Base-by-base conservation (phyloP, 2,797 vertebrate species). In the Crax fasciolata region DNA sequence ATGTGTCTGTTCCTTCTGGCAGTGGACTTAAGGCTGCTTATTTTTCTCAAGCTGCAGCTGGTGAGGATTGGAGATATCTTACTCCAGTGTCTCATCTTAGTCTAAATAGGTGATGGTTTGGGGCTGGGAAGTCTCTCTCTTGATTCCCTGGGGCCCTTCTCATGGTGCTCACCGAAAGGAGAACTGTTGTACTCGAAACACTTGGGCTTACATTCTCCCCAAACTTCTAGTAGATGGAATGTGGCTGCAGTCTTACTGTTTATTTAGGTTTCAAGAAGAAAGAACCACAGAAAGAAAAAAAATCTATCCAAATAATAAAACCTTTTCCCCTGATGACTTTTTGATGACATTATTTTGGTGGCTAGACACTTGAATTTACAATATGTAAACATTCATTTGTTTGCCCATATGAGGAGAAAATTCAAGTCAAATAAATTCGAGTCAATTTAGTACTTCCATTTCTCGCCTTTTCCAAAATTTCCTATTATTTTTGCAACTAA, bases 361-460 rank as follows among this genome's bases (percentile, higher is more conserved):
- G 67, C 63, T 88, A 92, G 85, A 91, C 82, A 67, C 80, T 94
- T 94, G 57, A 68, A 70, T 86, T 96, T 86, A 67, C 32, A 67
- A 58, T 88, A 61, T 67, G 66, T 93, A 95, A 95, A 95, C 91
- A 95, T 41, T 89, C 48, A 84, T 84, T 85, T 87, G 11, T 66
- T 79, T 96, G 92, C 67, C 44, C 62, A 38, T 78, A 61, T 52
- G 82, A 91, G 63, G 38, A 10, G 15, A 94, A 97, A 76, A 88
- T 76, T 88, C 59, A 96, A 96, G 91, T 94, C 46, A 93, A 95
- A 96, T 95, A 96, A 94, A 92, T 92, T 55, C 27, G 75, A 70
- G 77, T 71, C 86, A 65, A 17, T 89, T 94, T 79, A 43, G 30
- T 75, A 30, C 67, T 91, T 78, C 32, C 6, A 65, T 87, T 89